Evolutionary conservation across 2,113 vertebrate species (phyloP).

Genomic region (Apodemus sylvaticus): DNA sequence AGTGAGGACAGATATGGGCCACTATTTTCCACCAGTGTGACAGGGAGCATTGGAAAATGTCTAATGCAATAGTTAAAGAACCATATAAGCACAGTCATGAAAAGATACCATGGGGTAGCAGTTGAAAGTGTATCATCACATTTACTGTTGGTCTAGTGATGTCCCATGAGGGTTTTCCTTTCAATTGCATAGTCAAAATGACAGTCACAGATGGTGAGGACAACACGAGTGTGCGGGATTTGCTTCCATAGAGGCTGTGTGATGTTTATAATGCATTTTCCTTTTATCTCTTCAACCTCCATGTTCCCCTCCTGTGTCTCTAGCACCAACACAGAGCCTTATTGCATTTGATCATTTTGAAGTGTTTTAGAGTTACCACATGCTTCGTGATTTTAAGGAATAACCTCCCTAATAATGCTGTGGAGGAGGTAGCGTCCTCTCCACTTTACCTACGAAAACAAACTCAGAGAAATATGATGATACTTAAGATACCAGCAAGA

Average conservation of each 20-base stretch:
- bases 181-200: neutral
- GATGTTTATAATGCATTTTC: neutral
- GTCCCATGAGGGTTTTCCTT: neutral
- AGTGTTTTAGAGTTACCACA: neutral
- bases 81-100: neutral
- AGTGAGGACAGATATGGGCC: neutral
- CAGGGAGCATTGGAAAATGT: neutral
- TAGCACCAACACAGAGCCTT: neutral
- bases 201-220: neutral
- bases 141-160: neutral
- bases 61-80: constrained; percentile 10
- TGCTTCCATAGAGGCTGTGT: neutral
- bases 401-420: too few relatives aligned
- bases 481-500: neutral
- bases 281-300: neutral
- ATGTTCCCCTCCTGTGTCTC: neutral
- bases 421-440: neutral
- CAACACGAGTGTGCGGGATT: neutral
- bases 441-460: neutral
- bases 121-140: neutral
- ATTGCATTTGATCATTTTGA: neutral
- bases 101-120: neutral
- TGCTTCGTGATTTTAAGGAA: neutral
- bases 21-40: neutral
- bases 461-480: neutral